Evolutionary conservation across 30 jellyfish, hydroid and myxozoan genomes (phyloP).

Genomic region (Chironex yamaguchii): DNA sequence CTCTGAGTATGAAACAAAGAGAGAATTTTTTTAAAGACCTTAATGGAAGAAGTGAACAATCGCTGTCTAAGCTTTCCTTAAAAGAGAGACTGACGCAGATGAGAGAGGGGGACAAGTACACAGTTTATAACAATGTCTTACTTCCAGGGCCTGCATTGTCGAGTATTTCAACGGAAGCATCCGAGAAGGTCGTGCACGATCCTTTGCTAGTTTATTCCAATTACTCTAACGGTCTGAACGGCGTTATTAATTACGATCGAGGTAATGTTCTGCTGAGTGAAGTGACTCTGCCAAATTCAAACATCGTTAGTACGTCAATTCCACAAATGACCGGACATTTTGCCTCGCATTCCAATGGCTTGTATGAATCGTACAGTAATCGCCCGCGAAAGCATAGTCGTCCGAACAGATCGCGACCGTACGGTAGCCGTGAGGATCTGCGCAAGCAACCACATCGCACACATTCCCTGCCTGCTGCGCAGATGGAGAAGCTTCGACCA

Average conservation of each 20-base stretch:
- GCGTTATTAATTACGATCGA: too few relatives aligned
- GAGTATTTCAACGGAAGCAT: not conserved
- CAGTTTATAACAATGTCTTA: not conserved
- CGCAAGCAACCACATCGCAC: slow-evolving; percentile 69
- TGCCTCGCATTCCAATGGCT: not conserved
- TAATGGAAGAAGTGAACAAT: not conserved
- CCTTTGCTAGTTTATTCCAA: not conserved
- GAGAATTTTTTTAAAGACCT: not conserved
- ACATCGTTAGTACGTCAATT: not conserved
- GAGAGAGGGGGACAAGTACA: not conserved
- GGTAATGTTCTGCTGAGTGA: not conserved
- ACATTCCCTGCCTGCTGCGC: slow-evolving; percentile 71
- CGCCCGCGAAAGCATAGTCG: not conserved
- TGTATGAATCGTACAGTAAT: not conserved
- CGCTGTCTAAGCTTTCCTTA: not conserved
- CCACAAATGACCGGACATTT: not conserved
- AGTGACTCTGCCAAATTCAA: not conserved
- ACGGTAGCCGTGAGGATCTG: not conserved
- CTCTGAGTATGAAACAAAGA: not conserved
- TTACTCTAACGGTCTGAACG: too few relatives aligned
- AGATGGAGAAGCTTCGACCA: not conserved
- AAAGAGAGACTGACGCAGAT: not conserved
- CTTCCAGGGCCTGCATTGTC: not conserved
- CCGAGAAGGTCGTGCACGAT: not conserved
- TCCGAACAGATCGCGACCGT: not conserved